Base-by-base conservation (phyloP, 2,797 vertebrate species). In the Muscicapa striata region DNA sequence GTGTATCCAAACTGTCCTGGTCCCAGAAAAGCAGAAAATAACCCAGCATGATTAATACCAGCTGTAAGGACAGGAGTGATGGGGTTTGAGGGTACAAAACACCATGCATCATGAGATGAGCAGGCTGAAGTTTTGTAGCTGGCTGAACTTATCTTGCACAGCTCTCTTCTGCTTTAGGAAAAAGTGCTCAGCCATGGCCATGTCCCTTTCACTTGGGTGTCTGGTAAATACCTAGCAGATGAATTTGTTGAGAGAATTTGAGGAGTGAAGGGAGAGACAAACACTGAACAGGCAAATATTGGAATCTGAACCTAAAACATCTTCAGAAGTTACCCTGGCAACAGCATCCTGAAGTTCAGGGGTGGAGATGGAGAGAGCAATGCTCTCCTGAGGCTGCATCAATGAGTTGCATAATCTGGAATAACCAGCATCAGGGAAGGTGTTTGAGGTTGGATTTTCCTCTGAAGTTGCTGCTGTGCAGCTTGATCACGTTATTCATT, bases 71-170 rank as follows among this genome's bases (percentile, higher is more conserved):
- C 1, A 1, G 21, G 34, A 79, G 29, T 36, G 29, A 10, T 49
- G 23, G 32, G 19, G 8, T 46, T 78, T 6, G 5, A 66, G 32
- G 6, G 3, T 58, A n/a, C 0, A 0, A 45, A 81, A 22, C 19
- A 38, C 6, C 23, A 55, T 1, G 1, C 7, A 5, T 19, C 8
- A 7, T 29, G n/a, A 78, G 46, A 80, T n/a, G 51, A 79, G 41
- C 3, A 51, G 48, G 24, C 43, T 88, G 62, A 87, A 58, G 21
- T 15, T 77, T 46, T 85, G n/a, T 88, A 29, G 11, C 8, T 17
- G 27, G 34, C n/a, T 69, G 30, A 61, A 57, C 14, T 81, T 66
- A 23, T 5, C 84, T 91, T 82, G 36, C 2, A 7, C 24, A 54
- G 11, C 17, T 69, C 32, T 82, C 17, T 46, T 27, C n/a, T 89